Evolutionary conservation across 2,888 invertebrate genomes (phyloP).

Genomic region (Eristalis pertinax): DNA sequence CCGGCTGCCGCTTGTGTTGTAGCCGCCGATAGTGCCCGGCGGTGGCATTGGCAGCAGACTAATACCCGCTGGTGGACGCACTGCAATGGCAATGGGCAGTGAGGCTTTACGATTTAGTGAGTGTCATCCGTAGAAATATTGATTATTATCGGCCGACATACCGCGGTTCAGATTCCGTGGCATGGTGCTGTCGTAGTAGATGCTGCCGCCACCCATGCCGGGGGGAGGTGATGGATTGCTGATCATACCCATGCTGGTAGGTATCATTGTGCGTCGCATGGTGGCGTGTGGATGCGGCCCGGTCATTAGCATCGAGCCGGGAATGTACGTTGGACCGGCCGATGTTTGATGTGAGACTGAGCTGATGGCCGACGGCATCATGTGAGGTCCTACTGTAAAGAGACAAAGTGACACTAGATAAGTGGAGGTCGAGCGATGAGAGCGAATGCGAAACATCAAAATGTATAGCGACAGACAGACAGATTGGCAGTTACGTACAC

Average conservation of each 20-base stretch:
- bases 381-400: conserved; percentile 75
- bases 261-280: conserved; percentile 78
- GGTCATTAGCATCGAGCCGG: conserved; percentile 79
- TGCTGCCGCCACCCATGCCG: conserved; percentile 72
- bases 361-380: conserved; percentile 76
- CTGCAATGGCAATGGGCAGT: conserved; percentile 77
- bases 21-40: conserved; percentile 76
- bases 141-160: conserved; percentile 77
- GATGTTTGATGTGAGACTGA: conserved; percentile 76
- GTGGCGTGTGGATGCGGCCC: conserved; percentile 79
- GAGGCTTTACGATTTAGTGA: conserved; percentile 79
- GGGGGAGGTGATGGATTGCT: conserved; percentile 72
- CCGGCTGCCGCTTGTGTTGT: conserved; percentile 72
- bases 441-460: neutral
- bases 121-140: conserved; percentile 81
- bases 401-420: neutral
- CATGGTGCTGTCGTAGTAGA: conserved; percentile 79
- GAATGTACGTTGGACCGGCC: conserved; percentile 76
- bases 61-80: conserved; percentile 76
- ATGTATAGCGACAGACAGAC: neutral
- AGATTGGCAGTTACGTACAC: neutral
- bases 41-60: conserved; percentile 76
- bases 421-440: neutral
- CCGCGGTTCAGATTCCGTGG: conserved; percentile 78
- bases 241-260: conserved; percentile 79